These are phyloP conservation scores for Myanophis thanlyinensis DNA, from an alignment of 2,113 vertebrate genomes.

Conservation along the genomic window DNA sequence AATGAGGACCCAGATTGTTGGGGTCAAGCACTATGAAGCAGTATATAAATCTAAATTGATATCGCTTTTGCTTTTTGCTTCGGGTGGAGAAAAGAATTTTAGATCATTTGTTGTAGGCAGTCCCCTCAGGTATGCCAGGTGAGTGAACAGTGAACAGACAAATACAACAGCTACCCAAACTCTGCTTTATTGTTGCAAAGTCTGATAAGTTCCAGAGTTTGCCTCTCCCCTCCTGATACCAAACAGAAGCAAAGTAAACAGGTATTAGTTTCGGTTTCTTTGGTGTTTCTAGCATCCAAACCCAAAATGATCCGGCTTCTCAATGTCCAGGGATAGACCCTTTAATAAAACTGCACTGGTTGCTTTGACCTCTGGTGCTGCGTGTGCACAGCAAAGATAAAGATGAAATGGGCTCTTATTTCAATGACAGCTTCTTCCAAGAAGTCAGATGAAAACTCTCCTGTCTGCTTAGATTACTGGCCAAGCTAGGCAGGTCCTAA, in stretches of 20 bases:
- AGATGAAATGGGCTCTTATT: conserved; percentile 48
- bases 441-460: conserved; percentile 20
- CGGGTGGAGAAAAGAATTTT: not conserved
- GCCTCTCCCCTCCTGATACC: not conserved
- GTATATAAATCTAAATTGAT: too few relatives aligned
- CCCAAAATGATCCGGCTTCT: conserved; percentile 31
- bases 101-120: not conserved
- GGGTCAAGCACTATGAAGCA: too few relatives aligned
- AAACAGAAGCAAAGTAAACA: not conserved
- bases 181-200: not conserved
- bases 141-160: not conserved
- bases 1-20: too few relatives aligned
- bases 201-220: not conserved
- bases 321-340: conserved; percentile 43
- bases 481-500: not conserved
- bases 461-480: not conserved
- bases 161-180: not conserved
- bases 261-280: not conserved
- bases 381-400: conserved; percentile 19
- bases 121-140: not conserved
- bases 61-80: too few relatives aligned
- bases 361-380: conserved; percentile 47
- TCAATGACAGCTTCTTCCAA: conserved; percentile 45
- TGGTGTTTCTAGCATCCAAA: conserved; percentile 33
- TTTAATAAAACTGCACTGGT: conserved; percentile 39